phyloP scores from a whole-genome alignment of 2,888 invertebrate species.

The Aelia acuminata region DNA sequence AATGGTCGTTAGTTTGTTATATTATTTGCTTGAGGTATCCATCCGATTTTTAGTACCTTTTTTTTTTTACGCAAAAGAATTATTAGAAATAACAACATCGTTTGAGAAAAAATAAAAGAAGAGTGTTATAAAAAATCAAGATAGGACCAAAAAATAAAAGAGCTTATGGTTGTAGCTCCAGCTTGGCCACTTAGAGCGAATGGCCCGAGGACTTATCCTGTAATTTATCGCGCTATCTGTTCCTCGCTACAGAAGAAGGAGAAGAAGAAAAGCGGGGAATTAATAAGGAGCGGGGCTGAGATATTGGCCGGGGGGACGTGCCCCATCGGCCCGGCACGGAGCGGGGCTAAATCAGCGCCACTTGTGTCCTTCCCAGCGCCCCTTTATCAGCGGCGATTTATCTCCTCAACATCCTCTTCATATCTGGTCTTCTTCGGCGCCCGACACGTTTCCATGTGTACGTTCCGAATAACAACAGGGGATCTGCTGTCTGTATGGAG shows the following conservation, averaged over 20 bases:
- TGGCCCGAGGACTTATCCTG: background rate
- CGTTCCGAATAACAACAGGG: background rate
- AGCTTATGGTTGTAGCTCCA: background rate
- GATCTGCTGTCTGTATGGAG: background rate
- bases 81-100: background rate
- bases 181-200: background rate
- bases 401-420: slow-evolving; percentile 1
- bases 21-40: too few species aligned
- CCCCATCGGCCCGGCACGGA: background rate
- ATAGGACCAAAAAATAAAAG: background rate
- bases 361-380: background rate
- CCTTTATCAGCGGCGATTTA: slow-evolving; percentile 23
- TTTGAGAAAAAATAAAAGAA: too few species aligned
- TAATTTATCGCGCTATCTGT: background rate
- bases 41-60: too few species aligned
- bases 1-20: too few species aligned
- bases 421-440: background rate
- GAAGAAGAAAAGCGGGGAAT: background rate
- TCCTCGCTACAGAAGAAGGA: background rate
- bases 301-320: slow-evolving; percentile 2
- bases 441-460: background rate
- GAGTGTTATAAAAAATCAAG: background rate
- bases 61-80: too few species aligned
- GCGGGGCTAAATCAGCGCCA: slow-evolving; percentile 9
- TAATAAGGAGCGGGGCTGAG: background rate